Evolutionary conservation across 1,140 invertebrate genomes (phyloP), one percentile per base, ranked within the genome.

Genomic region (Trachymyrmex cornetzi): DNA sequence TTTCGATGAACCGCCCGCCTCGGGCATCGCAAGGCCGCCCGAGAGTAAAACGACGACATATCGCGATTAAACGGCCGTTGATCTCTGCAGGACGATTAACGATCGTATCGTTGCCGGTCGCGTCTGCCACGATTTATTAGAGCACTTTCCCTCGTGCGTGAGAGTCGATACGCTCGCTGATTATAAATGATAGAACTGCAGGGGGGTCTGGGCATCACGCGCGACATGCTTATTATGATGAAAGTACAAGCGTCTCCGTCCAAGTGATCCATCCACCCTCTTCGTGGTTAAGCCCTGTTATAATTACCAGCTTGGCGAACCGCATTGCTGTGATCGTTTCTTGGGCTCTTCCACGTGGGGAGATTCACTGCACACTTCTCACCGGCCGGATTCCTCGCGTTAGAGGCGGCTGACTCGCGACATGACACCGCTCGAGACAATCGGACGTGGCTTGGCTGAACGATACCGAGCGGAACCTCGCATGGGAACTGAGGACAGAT

Each of bases 401-500:
- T 81, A 53, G 53, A 87, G 63, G 88, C 63, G 86, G 87, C 86
- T 93, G 91, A 91, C 89, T 93, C 88, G 88, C 87, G 74, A 87
- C 94, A 94, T 94, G 91, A 91, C 93, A 93, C 64, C 61, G 72
- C 61, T 81, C 86, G 86, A 77, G 86, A 91, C 57, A 64, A 89
- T 84, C 88, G 87, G 66, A 53, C 61, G 77, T 86, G 85, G 87
- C 75, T 84, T 77, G 22, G 87, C 80, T 87, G 87, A 66, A 90
- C 77, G 88, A 88, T 91, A 91, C 91, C 90, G 90, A 87, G 89
- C 88, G 91, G 79, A 92, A 89, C 85, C 92, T 93, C 93, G 91
- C 89, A 91, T 91, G 90, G 86, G 91, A 94, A 94, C 94, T 94
- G 93, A 94, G 80, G 86, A 92, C 90, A 93, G 92, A 92, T 94